phyloP scores from a whole-genome alignment of 2,797 vertebrate species.

The Amazona ochrocephala region DNA sequence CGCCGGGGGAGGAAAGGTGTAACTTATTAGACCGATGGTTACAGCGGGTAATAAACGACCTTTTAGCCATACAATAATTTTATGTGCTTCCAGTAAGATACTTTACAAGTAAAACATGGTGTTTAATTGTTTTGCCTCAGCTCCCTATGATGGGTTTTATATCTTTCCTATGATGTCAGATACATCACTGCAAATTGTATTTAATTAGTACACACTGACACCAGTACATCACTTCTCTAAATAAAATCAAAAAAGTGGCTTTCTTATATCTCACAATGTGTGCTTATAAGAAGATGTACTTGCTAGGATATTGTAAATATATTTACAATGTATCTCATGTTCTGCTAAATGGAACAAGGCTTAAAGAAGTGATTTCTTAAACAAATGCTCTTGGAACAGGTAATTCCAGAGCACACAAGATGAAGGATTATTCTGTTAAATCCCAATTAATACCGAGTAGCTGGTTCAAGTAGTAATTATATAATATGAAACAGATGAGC shows the following conservation, averaged over 20 bases:
- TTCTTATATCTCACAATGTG: neutral
- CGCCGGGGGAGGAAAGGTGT: too few relatives aligned
- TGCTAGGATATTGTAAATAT: neutral
- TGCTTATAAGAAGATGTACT: neutral
- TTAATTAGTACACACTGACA: neutral
- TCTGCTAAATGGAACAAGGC: conserved; percentile 35
- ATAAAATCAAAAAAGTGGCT: neutral
- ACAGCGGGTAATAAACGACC: accelerated
- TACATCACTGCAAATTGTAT: neutral
- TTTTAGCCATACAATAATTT: neutral
- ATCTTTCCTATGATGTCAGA: neutral
- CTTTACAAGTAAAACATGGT: neutral
- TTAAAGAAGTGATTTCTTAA: conserved; percentile 60
- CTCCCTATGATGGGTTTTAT: neutral
- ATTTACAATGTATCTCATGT: neutral
- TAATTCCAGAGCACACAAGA: conserved; percentile 58
- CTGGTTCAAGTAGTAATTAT: conserved; percentile 63
- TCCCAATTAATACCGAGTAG: conserved; percentile 53
- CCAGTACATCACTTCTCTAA: neutral
- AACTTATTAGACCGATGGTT: accelerated
- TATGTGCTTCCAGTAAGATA: neutral
- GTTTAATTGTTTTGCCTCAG: neutral
- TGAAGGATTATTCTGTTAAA: conserved; percentile 56
- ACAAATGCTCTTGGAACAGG: conserved; percentile 60
- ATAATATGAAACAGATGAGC: conserved; percentile 39